Evolutionary conservation across 2,797 vertebrate genomes (phyloP).

Genomic region (Aldrovandia affinis): DNA sequence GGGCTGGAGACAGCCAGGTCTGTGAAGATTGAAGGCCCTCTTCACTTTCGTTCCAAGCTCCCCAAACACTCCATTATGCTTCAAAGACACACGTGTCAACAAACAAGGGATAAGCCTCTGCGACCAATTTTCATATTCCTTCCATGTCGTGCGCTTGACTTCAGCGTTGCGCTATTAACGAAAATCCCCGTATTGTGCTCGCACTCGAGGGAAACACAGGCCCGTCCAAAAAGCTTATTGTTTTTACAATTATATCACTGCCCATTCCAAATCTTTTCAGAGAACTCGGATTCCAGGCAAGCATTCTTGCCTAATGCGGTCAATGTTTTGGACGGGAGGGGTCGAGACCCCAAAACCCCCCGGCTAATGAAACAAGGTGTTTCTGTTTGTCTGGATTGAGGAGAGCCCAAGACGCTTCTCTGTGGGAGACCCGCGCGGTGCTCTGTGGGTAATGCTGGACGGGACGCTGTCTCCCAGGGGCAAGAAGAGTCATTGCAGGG

Average conservation of each 20-base stretch:
- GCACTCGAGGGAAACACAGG: slow-evolving; percentile 17
- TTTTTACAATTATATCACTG: not conserved
- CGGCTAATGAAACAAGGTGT: slow-evolving; percentile 15
- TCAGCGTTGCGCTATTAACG: not conserved
- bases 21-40: not conserved
- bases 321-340: not conserved
- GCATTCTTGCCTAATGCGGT: not conserved
- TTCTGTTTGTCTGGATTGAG: slow-evolving; percentile 18
- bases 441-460: slow-evolving; percentile 43
- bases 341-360: not conserved
- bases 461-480: slow-evolving; percentile 24
- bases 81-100: not conserved
- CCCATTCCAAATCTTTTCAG: slow-evolving; percentile 9
- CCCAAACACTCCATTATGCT: not conserved
- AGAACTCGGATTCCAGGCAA: not conserved
- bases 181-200: slow-evolving; percentile 8
- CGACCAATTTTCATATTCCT: not conserved
- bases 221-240: slow-evolving; percentile 5
- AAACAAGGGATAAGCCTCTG: not conserved
- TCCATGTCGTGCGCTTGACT: not conserved
- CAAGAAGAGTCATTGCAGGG: slow-evolving; percentile 44
- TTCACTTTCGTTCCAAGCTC: not conserved
- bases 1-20: not conserved
- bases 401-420: slow-evolving; percentile 20
- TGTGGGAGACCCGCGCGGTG: slow-evolving; percentile 31